Percentiles rank a stretch among this genome's conserved stretches.
Evolutionary conservation across 2,797 vertebrate species (phyloP).

Genomic region (Hybognathus amarus): DNA sequence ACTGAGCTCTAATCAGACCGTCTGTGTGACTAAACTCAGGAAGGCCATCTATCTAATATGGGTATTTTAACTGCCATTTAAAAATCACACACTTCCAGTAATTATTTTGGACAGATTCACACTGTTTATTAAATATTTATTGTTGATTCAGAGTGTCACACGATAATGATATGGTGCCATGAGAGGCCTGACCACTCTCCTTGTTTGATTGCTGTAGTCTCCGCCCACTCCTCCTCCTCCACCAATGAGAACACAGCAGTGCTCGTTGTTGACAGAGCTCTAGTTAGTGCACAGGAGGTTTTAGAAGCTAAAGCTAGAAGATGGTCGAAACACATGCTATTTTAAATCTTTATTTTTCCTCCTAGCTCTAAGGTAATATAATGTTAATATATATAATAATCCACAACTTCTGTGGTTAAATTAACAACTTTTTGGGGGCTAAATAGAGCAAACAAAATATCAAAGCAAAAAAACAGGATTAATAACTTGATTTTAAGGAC

Average conservation of each 20-base stretch:
- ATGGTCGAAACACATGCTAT: neutral
- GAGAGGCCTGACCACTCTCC: neutral
- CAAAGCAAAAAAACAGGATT: neutral
- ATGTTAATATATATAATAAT: neutral
- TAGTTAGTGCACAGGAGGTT: neutral
- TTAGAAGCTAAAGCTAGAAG: neutral
- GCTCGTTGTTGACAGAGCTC: neutral
- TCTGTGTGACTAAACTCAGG: constrained; percentile 53
- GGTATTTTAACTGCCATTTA: neutral
- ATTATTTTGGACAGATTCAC: no score
- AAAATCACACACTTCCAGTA: neutral
- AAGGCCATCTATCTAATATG: constrained; percentile 3
- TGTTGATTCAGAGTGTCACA: neutral
- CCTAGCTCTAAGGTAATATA: neutral
- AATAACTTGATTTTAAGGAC: no score
- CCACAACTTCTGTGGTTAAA: neutral
- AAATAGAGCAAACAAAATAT: neutral
- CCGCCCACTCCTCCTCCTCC: neutral
- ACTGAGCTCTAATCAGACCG: constrained; percentile 22
- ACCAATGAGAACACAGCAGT: constrained; percentile 5
- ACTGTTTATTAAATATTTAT: neutral
- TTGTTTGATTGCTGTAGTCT: neutral
- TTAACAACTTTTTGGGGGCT: no score
- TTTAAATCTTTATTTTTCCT: neutral
- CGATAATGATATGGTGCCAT: neutral